Evolutionary conservation across 37 sponge, comb jelly and placozoan genomes (phyloP), one percentile per base, ranked within the genome.

Genomic region (Tethya wilhelma): DNA sequence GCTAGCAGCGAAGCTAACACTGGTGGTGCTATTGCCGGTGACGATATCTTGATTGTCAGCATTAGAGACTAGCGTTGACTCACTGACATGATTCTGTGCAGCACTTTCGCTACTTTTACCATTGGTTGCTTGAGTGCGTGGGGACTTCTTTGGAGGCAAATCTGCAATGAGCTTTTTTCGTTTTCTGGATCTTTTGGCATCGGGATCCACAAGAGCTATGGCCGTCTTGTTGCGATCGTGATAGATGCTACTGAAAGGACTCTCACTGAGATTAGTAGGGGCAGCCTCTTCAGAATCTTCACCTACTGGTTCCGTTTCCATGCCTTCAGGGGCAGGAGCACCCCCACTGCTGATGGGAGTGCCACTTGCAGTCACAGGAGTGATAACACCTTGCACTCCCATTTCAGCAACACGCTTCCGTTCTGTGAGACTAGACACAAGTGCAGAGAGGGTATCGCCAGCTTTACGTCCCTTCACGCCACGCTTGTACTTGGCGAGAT

Each of bases 161-260:
- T 34, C 38, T 29, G 34, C 49, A 9, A 38, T 31, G 4, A 22
- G 67, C 42, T 81, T 81, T 20, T 71, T 57, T 0, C 33, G 39
- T 53, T 77, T 84, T 22, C 87, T 41, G 0, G 67, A 56, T 40
- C 84, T 63, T 49, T 89, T 83, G 17, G 39, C 58, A 33, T 83
- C 66, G 0, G 83, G 89, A 38, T 89, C 89, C 34, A 89, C 83
- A 14, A 78, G 70, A 44, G 79, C 84, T 39, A 89, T 83, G 58
- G 89, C 89, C 0, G 79, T 83, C 74, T 89, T 89, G 42, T 70
- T 72, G 4, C 71, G 59, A 41, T 75, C 49, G 37, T n/a, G 71
- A 26, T 89, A 89, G 12, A 82, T 72, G 44, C 73, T 77, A 30
- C 89, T 89, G 43, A 89, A 89, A 1, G 69, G 78, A 25, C 55